These are phyloP conservation scores for Anastatus disparis DNA, from an alignment of 1,140 invertebrate genomes.

Conservation along the genomic window DNA sequence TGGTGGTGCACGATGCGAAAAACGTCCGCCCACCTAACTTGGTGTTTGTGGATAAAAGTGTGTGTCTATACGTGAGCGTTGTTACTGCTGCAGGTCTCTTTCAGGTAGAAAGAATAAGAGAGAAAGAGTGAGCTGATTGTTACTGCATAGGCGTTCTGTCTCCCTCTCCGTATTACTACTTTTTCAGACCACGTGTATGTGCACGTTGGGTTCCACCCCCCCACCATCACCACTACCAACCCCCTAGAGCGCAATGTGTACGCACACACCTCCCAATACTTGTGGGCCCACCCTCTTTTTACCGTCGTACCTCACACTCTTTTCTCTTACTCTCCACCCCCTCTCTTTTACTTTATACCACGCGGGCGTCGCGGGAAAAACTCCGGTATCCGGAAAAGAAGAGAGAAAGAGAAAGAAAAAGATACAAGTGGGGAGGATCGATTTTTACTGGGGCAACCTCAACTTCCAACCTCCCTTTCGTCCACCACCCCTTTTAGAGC, in stretches of 20 bases:
- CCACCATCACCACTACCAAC: not conserved
- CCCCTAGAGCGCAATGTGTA: not conserved
- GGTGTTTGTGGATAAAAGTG: constrained; percentile 20
- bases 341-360: constrained; percentile 44
- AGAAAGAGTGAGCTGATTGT: constrained; percentile 18
- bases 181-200: not conserved
- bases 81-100: not conserved
- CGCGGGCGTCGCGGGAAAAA: constrained; percentile 62
- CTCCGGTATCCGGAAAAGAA: constrained; percentile 52
- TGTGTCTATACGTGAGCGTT: not conserved
- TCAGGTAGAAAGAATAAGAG: constrained; percentile 7
- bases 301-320: constrained; percentile 37
- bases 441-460: constrained; percentile 65
- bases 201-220: constrained; percentile 28
- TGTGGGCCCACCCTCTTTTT: not conserved
- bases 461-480: not conserved
- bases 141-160: constrained; percentile 27
- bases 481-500: not conserved
- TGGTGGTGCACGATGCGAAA: constrained; percentile 37
- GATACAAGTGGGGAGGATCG: constrained; percentile 57
- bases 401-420: constrained; percentile 2
- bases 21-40: constrained; percentile 45
- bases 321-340: constrained; percentile 45
- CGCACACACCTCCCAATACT: not conserved
- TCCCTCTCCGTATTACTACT: not conserved